Conservation (phyloP, 1,140 invertebrate species). For the Liolophura sinensis region DNA sequence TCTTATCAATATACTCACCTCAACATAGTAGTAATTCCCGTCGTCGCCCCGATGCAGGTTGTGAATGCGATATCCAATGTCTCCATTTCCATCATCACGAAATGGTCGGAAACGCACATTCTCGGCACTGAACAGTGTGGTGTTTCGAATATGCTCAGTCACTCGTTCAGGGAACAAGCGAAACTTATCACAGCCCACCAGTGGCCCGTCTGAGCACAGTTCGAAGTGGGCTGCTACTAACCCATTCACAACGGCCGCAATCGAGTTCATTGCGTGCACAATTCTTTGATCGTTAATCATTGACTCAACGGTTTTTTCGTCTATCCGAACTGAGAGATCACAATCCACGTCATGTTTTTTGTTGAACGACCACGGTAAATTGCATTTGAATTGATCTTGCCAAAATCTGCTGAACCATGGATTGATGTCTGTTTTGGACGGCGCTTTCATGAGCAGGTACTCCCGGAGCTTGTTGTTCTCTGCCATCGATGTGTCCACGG, state of each 20-base stretch:
- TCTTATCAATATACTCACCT: no score
- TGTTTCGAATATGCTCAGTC: slow-evolving; percentile 14
- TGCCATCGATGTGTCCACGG: slow-evolving; percentile 11
- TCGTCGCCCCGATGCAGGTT: slow-evolving; percentile 30
- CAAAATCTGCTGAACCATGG: slow-evolving; percentile 32
- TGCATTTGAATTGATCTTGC: slow-evolving; percentile 27
- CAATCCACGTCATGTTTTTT: slow-evolving; percentile 8
- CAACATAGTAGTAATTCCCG: slow-evolving; percentile 18
- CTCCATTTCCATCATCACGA: slow-evolving; percentile 41
- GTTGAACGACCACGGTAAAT: slow-evolving; percentile 25
- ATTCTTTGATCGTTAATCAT: slow-evolving; percentile 30
- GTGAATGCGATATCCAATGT: slow-evolving; percentile 39
- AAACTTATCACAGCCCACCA: slow-evolving; percentile 4
- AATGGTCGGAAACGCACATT: slow-evolving; percentile 23
- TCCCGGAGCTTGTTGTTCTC: slow-evolving; percentile 10
- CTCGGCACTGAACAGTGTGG: slow-evolving; percentile 5
- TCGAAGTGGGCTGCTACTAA: slow-evolving; percentile 19
- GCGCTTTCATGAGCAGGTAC: slow-evolving; percentile 18
- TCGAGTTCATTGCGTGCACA: slow-evolving; percentile 37
- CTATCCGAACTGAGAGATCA: no score
- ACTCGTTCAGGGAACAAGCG: slow-evolving; percentile 12
- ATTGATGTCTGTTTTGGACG: slow-evolving; percentile 7
- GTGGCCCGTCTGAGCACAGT: slow-evolving; percentile 10
- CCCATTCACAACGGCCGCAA: slow-evolving; percentile 31
- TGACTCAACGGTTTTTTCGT: no score